Conservation (phyloP, 2,113 vertebrate species). For the Ardeotis arabs region DNA sequence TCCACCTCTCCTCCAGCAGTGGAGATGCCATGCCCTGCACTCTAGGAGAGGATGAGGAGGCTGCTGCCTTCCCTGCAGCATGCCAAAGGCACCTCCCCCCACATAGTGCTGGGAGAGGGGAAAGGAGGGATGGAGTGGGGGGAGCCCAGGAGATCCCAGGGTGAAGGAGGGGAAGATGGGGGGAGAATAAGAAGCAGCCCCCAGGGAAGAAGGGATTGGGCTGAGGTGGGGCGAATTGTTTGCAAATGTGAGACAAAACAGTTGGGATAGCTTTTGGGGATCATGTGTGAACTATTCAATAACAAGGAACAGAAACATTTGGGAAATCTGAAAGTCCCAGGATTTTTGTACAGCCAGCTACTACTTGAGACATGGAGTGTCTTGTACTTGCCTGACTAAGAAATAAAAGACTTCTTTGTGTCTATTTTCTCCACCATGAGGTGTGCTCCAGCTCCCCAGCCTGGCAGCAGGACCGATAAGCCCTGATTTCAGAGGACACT, state of each 20-base stretch:
- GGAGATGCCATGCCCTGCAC: background rate
- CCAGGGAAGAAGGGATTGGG: background rate
- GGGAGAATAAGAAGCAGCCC: background rate
- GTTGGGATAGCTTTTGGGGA: background rate
- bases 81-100: accelerated
- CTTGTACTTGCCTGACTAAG: background rate
- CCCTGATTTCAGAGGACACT: background rate
- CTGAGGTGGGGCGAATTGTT: background rate
- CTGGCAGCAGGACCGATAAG: background rate
- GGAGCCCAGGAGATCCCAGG: background rate
- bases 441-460: background rate
- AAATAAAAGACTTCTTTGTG: background rate
- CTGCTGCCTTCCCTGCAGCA: background rate
- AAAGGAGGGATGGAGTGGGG: background rate
- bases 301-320: background rate
- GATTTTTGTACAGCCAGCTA: background rate
- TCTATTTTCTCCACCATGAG: background rate
- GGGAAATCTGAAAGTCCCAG: background rate
- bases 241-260: background rate
- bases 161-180: background rate
- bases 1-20: accelerated
- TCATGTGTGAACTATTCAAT: background rate
- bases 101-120: background rate
- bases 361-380: background rate
- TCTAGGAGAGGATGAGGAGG: background rate